phyloP scores from a whole-genome alignment of 1,140 invertebrate species.

The Drosophila micromelanica region DNA sequence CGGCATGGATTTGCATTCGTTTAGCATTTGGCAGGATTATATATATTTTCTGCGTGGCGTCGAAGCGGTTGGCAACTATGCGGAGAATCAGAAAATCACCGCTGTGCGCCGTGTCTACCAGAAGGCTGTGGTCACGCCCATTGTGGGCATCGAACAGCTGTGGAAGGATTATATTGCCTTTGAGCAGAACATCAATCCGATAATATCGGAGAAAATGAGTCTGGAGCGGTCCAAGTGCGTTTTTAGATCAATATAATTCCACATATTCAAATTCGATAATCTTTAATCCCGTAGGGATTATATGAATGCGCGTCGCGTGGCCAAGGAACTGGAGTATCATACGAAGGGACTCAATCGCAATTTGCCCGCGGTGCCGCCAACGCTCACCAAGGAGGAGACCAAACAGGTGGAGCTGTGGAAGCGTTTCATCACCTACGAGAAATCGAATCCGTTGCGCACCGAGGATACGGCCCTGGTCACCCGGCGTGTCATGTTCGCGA shows the following conservation, averaged over 20 bases:
- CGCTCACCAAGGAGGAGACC: conserved; percentile 94
- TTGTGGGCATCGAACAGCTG: conserved; percentile 98
- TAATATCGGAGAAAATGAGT: conserved; percentile 91
- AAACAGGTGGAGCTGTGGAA: conserved; percentile 99
- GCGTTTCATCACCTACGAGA: conserved; percentile 99
- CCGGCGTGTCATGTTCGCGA: conserved; percentile 98
- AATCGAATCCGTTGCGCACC: conserved; percentile 96
- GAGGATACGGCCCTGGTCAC: conserved; percentile 98
- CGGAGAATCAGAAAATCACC: conserved; percentile 99
- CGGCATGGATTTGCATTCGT: conserved; percentile 98
- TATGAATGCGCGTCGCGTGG: conserved; percentile 98
- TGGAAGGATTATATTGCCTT: conserved; percentile 99
- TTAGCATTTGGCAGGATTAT: conserved; percentile 98
- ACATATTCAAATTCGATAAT: too few relatives aligned
- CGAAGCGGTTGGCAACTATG: conserved; percentile 98
- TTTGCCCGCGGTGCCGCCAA: conserved; percentile 96
- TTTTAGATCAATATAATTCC: too few relatives aligned
- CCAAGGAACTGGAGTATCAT: conserved; percentile 97
- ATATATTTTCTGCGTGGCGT: conserved; percentile 98
- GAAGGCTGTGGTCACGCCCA: conserved; percentile 97
- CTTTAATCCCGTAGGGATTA: conserved; percentile 96
- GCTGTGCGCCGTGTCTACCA: conserved; percentile 99
- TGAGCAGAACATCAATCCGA: conserved; percentile 97
- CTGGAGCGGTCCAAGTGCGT: conserved; percentile 84
- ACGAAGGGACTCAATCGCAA: conserved; percentile 97